These are phyloP conservation scores for Vanacampus margaritifer DNA, from an alignment of 2,113 vertebrate species.

Conservation along the genomic window DNA sequence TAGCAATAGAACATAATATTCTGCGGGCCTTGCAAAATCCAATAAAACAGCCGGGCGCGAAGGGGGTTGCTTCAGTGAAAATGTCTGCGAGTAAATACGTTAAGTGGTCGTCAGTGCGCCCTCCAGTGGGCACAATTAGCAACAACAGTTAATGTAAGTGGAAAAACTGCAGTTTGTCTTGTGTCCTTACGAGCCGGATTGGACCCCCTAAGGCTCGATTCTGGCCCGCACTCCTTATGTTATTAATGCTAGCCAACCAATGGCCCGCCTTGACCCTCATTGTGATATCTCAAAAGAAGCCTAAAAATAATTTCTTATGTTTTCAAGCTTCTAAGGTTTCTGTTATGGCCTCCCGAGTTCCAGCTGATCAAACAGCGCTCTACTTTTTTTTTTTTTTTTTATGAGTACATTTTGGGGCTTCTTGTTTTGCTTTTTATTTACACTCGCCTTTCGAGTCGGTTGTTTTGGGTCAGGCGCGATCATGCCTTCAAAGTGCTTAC, in stretches of 20 bases:
- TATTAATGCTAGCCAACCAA: not conserved
- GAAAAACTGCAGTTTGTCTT: too few relatives aligned
- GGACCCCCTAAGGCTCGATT: too few relatives aligned
- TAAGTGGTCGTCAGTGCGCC: too few relatives aligned
- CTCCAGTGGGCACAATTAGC: too few relatives aligned
- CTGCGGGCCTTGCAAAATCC: too few relatives aligned
- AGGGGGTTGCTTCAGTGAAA: too few relatives aligned
- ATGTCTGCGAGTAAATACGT: too few relatives aligned
- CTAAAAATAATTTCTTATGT: not conserved
- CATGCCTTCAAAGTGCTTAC: constrained; percentile 59
- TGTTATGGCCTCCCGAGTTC: constrained; percentile 1
- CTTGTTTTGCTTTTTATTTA: constrained; percentile 48
- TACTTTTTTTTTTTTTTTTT: constrained; percentile 25
- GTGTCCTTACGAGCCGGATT: too few relatives aligned
- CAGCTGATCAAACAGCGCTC: constrained; percentile 49
- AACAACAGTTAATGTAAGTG: too few relatives aligned
- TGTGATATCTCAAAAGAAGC: not conserved
- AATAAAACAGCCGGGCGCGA: too few relatives aligned
- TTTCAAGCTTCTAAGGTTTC: not conserved
- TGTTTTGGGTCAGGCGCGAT: constrained; percentile 50
- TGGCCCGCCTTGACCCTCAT: not conserved
- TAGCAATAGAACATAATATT: too few relatives aligned
- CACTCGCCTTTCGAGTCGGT: constrained; percentile 28
- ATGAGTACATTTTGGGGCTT: constrained; percentile 13
- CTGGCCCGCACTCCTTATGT: not conserved